Conservation (phyloP, 2,888 invertebrate species). For the Ectobius pallidus region DNA sequence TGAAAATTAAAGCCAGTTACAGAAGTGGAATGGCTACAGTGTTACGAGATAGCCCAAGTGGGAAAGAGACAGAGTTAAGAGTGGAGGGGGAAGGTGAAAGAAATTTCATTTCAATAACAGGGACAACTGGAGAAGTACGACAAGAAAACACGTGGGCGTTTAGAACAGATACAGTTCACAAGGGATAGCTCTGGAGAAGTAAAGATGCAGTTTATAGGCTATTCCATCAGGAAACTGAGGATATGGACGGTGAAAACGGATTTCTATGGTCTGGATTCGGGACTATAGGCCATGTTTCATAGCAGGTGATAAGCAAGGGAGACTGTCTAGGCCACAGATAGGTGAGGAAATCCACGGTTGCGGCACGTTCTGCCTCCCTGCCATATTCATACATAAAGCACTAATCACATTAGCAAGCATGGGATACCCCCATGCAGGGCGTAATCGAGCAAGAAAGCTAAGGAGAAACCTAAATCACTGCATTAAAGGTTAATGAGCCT, state of each 20-base stretch:
- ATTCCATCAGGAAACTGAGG: neutral
- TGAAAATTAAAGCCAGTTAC: neutral
- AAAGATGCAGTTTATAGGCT: neutral
- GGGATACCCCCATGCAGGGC: neutral
- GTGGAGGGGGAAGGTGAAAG: neutral
- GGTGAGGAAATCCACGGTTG: constrained; percentile 13
- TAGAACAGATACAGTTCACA: neutral
- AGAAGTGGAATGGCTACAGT: neutral
- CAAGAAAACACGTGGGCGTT: constrained; percentile 5
- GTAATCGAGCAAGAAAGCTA: neutral
- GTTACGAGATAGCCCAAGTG: neutral
- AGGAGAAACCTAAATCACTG: neutral
- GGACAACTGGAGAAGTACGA: neutral
- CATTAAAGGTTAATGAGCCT: too few species aligned
- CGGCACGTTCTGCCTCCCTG: neutral
- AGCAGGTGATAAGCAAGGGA: constrained; percentile 4
- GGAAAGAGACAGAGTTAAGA: neutral
- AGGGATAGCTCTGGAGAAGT: neutral
- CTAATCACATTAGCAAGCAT: neutral
- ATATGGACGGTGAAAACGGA: neutral
- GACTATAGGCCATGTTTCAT: neutral
- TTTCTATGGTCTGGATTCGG: neutral
- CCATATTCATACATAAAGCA: neutral
- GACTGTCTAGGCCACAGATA: neutral
- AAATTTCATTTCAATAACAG: constrained; percentile 6